Evolutionary conservation across 2,888 invertebrate genomes (phyloP).

Genomic region (Megaustenia siamemsis): DNA sequence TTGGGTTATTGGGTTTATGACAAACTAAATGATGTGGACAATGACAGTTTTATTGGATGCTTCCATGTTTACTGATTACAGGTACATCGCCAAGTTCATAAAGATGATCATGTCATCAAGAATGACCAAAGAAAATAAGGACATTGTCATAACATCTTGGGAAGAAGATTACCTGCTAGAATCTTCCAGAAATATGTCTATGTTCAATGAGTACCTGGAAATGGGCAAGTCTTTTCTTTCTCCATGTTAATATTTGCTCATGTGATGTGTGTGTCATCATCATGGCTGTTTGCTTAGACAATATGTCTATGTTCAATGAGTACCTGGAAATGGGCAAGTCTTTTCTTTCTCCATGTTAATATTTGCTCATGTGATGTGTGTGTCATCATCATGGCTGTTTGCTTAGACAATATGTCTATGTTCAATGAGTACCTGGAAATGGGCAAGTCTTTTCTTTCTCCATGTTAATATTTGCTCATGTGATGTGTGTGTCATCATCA

Average conservation of each 20-base stretch:
- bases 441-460: constrained; percentile 85
- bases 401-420: constrained; percentile 91
- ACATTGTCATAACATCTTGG: constrained; percentile 85
- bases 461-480: too few species aligned
- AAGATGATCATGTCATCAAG: constrained; percentile 66
- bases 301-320: constrained; percentile 94
- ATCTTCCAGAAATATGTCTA: constrained; percentile 91
- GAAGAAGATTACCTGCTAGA: constrained; percentile 92
- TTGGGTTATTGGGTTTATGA: too few species aligned
- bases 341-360: too few species aligned
- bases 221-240: constrained; percentile 88
- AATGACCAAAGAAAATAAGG: constrained; percentile 80
- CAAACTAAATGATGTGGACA: too few species aligned
- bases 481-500: too few species aligned
- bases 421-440: constrained; percentile 99
- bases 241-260: too few species aligned
- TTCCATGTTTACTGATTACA: constrained; percentile 50
- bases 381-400: too few species aligned
- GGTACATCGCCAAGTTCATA: constrained; percentile 69
- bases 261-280: too few species aligned
- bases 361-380: too few species aligned
- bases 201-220: constrained; percentile 98
- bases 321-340: constrained; percentile 97
- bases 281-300: too few species aligned
- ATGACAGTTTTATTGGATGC: too few species aligned